Evolutionary conservation across 2,888 invertebrate species (phyloP), one percentile per base, ranked within the genome.

Genomic region (Erebia aethiops): DNA sequence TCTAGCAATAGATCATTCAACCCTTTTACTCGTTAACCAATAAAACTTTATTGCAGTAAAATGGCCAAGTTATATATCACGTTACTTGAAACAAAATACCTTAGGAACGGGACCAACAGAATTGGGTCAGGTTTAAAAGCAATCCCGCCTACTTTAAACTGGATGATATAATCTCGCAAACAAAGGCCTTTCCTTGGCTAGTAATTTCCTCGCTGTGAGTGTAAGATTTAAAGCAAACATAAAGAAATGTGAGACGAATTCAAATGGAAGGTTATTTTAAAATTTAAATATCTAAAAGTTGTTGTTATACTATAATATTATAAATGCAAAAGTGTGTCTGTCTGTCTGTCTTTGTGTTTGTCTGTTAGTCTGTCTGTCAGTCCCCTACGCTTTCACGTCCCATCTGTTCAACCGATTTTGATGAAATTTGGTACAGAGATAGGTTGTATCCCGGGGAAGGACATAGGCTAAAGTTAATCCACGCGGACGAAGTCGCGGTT

Each of bases 81-180:
- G 41, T 52, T 52, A 11, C 64, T 35, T 16, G 52, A 41, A 64
- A 64, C 64, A 64, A 64, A 64, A 64, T 21, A 62, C 51, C 35
- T 26, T 52, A 35, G 21, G n/a, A 43, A 21, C 49, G 10, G 52
- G 10, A 54, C 11, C 35, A 52, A 52, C 64, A 56, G 57, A 73
- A 68, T 60, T 68, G 56, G 73, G 73, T 73, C 73, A 73, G 71
- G 64, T 73, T 68, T 72, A 70, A 67, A 68, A 73, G 68, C 67
- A 68, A 71, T 68, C 68, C 61, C 67, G 68, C 71, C 71, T 65
- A 65, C 73, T 62, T 64, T 71, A 71, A 71, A 73, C 71, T 51
- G 71, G 65, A 70, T 68, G 70, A 70, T 68, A 67, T 70, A 72
- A 73, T 73, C 64, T 61, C 51, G 68, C 52, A 56, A 70, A 73